Conservation (phyloP, 2,797 vertebrate genomes). For the Poeciliopsis infans region DNA sequence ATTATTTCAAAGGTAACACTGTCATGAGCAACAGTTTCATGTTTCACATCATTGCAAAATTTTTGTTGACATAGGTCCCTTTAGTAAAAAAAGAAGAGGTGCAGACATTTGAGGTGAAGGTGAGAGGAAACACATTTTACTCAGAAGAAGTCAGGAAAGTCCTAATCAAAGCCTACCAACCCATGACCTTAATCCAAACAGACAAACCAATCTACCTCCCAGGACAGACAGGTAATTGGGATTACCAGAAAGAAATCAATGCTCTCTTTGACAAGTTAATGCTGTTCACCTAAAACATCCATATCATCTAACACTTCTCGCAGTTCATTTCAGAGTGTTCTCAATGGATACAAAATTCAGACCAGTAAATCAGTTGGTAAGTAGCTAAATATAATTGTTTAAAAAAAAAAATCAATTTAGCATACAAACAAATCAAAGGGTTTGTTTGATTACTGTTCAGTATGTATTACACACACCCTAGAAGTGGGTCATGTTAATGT, state of each 20-base stretch:
- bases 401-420: neutral
- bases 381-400: neutral
- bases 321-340: slow-evolving; percentile 79
- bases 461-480: too few relatives aligned
- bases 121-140: slow-evolving; percentile 76
- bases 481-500: neutral
- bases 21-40: neutral
- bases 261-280: neutral
- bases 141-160: slow-evolving; percentile 79
- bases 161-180: slow-evolving; percentile 65
- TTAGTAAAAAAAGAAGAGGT: slow-evolving; percentile 18
- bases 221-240: slow-evolving; percentile 76
- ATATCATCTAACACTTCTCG: neutral
- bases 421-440: neutral
- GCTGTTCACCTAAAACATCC: too few relatives aligned
- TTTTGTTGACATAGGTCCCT: slow-evolving; percentile 62
- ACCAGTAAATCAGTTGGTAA: slow-evolving; percentile 62
- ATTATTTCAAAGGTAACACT: too few relatives aligned
- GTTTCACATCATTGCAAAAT: neutral
- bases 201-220: slow-evolving; percentile 92
- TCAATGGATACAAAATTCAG: slow-evolving; percentile 80
- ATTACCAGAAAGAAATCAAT: neutral
- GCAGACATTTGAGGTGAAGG: slow-evolving; percentile 60
- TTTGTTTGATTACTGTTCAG: neutral
- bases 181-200: slow-evolving; percentile 85